These are phyloP conservation scores for Temnopleurus reevesii DNA, from an alignment of 53 echinoderm and acorn worm species.

Conservation along the genomic window DNA sequence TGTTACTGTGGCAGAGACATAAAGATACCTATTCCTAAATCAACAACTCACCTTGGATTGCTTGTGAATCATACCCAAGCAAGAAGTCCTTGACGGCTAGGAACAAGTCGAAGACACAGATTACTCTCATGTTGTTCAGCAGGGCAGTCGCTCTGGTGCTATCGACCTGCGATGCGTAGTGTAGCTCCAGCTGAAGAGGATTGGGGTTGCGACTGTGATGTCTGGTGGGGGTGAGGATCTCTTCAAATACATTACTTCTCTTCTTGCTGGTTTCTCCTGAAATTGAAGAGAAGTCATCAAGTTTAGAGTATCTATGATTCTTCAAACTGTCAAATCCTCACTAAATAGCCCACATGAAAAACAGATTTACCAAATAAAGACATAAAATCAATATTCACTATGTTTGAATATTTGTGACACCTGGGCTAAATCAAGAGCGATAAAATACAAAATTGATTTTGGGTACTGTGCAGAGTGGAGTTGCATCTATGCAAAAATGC, in stretches of 20 bases:
- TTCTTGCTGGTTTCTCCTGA: slow-evolving; percentile 55
- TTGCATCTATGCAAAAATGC: no score
- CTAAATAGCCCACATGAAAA: no score
- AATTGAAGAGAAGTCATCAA: not conserved
- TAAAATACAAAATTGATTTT: no score
- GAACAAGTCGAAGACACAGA: slow-evolving; percentile 89
- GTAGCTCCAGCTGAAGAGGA: slow-evolving; percentile 95
- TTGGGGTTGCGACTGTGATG: slow-evolving; percentile 93
- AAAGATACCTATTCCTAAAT: no score
- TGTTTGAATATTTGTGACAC: no score
- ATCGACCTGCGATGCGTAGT: slow-evolving; percentile 79
- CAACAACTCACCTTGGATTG: slow-evolving; percentile 30
- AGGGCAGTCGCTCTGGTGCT: slow-evolving; percentile 84
- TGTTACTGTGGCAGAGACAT: no score
- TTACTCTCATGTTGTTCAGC: slow-evolving; percentile 98
- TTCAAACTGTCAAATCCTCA: no score
- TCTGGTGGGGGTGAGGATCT: slow-evolving; percentile 86
- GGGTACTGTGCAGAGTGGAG: no score
- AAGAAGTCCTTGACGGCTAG: slow-evolving; percentile 94
- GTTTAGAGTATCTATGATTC: no score
- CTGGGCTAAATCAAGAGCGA: no score
- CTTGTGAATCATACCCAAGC: slow-evolving; percentile 79
- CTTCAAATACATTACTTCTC: slow-evolving; percentile 83
- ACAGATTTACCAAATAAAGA: no score
- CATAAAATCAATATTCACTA: no score